phyloP scores from a whole-genome alignment of 2,888 invertebrate genomes.

The Apomyelois bistriatella region DNA sequence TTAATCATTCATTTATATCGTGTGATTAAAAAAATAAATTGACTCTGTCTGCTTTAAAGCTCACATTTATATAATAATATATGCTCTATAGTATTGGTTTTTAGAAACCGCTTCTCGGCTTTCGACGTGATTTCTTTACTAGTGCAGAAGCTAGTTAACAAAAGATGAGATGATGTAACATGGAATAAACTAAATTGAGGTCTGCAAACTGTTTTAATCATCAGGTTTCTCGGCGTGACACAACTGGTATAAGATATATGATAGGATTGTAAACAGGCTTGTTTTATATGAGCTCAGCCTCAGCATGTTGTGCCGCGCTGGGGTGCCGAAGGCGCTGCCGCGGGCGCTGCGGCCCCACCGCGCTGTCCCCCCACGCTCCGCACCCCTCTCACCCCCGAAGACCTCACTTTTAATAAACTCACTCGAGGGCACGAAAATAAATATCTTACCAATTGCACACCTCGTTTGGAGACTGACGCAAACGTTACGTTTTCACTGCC shows the following conservation, averaged over 20 bases:
- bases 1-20: too few species aligned
- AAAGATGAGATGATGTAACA: too few species aligned
- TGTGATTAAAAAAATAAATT: too few species aligned
- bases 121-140: too few species aligned
- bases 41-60: too few species aligned
- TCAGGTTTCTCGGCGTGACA: not conserved
- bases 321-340: constrained; percentile 31
- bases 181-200: not conserved
- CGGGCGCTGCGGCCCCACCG: constrained; percentile 28
- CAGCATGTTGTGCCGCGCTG: constrained; percentile 39
- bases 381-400: constrained; percentile 23
- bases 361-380: constrained; percentile 17
- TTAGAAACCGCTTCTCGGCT: too few species aligned
- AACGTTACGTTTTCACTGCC: constrained; percentile 6
- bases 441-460: constrained; percentile 30
- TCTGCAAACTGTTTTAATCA: too few species aligned
- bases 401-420: constrained; percentile 50
- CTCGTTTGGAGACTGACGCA: constrained; percentile 18
- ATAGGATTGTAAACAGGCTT: constrained; percentile 38
- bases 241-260: constrained; percentile 2
- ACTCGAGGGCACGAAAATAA: constrained; percentile 43
- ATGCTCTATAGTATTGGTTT: too few species aligned
- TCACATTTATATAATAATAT: too few species aligned
- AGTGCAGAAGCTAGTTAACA: too few species aligned
- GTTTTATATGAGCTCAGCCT: constrained; percentile 44